Evolutionary conservation across 2,888 invertebrate genomes (phyloP), one percentile per base, ranked within the genome.

Genomic region (Salticus scenicus): DNA sequence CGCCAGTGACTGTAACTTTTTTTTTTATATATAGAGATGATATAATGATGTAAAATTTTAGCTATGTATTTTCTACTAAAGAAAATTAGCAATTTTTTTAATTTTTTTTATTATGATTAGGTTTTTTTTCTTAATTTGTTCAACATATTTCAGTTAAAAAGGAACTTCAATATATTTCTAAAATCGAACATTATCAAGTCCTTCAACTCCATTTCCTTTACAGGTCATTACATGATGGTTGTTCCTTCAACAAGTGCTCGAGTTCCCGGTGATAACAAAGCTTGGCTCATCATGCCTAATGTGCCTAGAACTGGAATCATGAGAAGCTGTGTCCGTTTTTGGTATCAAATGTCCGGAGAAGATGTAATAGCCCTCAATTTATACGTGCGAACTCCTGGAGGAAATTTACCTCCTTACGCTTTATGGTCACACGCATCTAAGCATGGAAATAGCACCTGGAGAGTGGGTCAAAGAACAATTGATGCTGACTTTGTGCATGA

Each of bases 281-380:
- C 88, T 8, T 76, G 42, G 33, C 24, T 88, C 17, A 66, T 84
- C 17, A 81, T 87, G 31, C 87, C 83, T 0, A 66, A 88, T 33
- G 69, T 88, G 4, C 77, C 86, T 0, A 51, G 74, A 12, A 73
- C 73, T 12, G 87, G 71, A 12, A 27, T 42, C 12, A 69, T 4
- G 12, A 30, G 66, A 17, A 73, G 66, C 27, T 87, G 85, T 14
- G 74, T 90, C 84, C 88, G 87, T 8, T 91, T 91, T 88, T 91
- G 90, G 90, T 91, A 90, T 87, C 89, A 90, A 69, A 91, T 90
- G 89, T 89, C 89, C 79, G 91, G 91, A 5, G 63, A 33, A 10
- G 88, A 89, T 27, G 88, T 90, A 17, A 90, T 90, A 87, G 87
- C 87, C 0, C 85, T 86, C 1, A 64, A 47, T 5, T 17, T 87